Evolutionary conservation across 92 coral and sea anemone genomes (phyloP), one percentile per base, ranked within the genome.

Genomic region (Pocillopora meandrina): DNA sequence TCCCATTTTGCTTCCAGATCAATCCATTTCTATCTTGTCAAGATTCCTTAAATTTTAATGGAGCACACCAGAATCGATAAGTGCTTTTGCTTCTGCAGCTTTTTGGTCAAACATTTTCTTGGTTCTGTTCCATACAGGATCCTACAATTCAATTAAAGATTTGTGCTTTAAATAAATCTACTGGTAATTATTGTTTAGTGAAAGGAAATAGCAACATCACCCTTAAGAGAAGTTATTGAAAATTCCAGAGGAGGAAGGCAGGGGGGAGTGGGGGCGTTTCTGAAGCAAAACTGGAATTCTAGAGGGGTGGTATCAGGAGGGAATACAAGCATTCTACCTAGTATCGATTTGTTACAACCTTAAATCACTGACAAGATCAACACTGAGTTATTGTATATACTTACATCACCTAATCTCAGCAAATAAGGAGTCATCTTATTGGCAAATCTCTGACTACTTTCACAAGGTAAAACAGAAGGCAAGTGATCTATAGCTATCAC

Each of bases 381-480:
- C 33, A 23, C 9, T n/a, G 71, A 20, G 7, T 67, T 23, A 9
- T 12, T 42, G n/a, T 17, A 14, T 9, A 20, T 56, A 31, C 77
- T 13, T 66, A 94, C 98, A 92, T 86, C 76, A 13, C 84, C 75
- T 70, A 95, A 82, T 26, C 33, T 87, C 81, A 77, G 56, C 33
- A 95, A 86, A 71, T 83, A 90, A 36, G 98, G 93, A n/a, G 93
- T 80, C 77, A 95, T 78, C 76, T 84, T 91, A 69, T 84, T 74
- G 8, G 96, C 96, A 87, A 93, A 95, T 70, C 66, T 72, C 82
- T 82, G 83, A 79, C 98, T 95, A 71, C 94, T 90, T 64, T 95
- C 96, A 69, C 89, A 86, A 10, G 98, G 96, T 12, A 95, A 90
- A 35, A 93, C 88, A 56, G 98, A 95, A 12, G 98, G 98, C 58